A percentile compares a stretch with the other conserved stretches of the same genome.
Conservation (phyloP, 2,888 invertebrate genomes). For the Allophyes oxyacanthae region DNA sequence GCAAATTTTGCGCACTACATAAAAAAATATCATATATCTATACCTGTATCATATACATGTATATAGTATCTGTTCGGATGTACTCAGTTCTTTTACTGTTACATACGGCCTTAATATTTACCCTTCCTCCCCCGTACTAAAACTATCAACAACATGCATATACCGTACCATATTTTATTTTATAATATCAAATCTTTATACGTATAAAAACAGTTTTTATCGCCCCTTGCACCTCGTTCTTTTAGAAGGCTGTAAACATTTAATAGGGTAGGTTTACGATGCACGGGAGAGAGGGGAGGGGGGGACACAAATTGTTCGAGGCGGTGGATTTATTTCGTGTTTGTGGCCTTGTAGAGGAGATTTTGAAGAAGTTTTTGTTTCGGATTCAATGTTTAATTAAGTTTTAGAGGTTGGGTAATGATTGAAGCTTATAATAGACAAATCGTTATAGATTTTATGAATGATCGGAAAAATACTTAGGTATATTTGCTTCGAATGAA, state of each 20-base stretch:
- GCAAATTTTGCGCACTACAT: too few species aligned
- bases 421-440: too few species aligned
- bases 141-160: conserved; percentile 30
- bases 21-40: too few species aligned
- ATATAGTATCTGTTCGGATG: not conserved
- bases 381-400: too few species aligned
- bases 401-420: not conserved
- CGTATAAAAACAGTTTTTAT: conserved; percentile 64
- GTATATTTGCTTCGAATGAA: too few species aligned
- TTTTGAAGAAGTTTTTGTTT: conserved; percentile 3
- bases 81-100: not conserved
- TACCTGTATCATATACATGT: too few species aligned
- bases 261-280: conserved; percentile 81
- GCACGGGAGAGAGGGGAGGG: conserved; percentile 51
- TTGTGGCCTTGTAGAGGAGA: conserved; percentile 36
- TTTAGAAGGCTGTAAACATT: conserved; percentile 80
- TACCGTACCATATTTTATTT: conserved; percentile 48
- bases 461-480: too few species aligned
- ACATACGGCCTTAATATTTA: not conserved
- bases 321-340: conserved; percentile 50
- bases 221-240: conserved; percentile 62
- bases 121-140: conserved; percentile 9
- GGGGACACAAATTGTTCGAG: conserved; percentile 62
- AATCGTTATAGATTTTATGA: too few species aligned
- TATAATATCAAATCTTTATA: conserved; percentile 51